Base-by-base conservation (phyloP, 2,888 invertebrate species). In the Byasa hedistus region DNA sequence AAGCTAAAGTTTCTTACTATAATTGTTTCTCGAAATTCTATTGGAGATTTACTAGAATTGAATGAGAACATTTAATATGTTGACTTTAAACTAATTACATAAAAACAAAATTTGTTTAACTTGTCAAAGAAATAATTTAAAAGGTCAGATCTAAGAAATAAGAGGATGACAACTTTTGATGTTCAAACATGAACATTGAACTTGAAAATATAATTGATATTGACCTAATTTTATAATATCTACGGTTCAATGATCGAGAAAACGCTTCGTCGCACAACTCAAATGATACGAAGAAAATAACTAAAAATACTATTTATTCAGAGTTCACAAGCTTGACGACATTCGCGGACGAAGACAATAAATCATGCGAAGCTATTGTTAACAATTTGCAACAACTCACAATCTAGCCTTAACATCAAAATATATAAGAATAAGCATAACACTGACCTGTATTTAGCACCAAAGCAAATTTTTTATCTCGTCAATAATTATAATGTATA, bases 231-330 rank as follows among this genome's bases (percentile, higher is more conserved):
- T 54, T 39, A 71, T 73, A 70, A 61, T 69, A 74, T 76, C 78
- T 78, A 87, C 83, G 86, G 84, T 85, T 85, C 83, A 83, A 77
- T 79, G 81, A 78, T 77, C 83, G 63, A 68, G 68, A 61, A 8
- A 63, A 70, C 67, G 62, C 69, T 68, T 70, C 68, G 24, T 7
- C 59, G 66, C 48, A 62, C 67, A 57, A 51, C 27, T 44, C 54
- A 55, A 66, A 59, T 63, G 22, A 51, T 51, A 64, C 22, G 17
- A 51, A 59, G 19, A 60, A 51, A 51, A 39, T 39, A 54, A 23
- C 32, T 23, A 10, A 21, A 62, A 66, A 48, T 65, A 65, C 58
- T 59, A 65, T 59, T 39, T 21, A 62, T 54, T 62, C 61, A 57
- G 39, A 23, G 19, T 63, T 59, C 63, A 51, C 63, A 56, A 55